Conservation (phyloP, 2,888 invertebrate genomes). For the Gastracanthus pulcherrimus region DNA sequence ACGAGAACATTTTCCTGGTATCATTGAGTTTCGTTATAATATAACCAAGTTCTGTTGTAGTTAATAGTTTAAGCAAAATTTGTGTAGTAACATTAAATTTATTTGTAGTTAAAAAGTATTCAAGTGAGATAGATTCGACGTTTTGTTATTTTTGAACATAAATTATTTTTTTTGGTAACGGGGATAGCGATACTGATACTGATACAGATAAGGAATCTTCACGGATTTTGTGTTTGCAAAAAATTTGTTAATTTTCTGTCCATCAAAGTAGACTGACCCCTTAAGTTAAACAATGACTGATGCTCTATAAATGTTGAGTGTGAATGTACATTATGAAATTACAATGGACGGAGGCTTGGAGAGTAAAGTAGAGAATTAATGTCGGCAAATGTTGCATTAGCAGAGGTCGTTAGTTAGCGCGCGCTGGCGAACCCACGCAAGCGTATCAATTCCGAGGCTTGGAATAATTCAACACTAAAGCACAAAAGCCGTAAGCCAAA, state of each 20-base stretch:
- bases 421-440: background rate
- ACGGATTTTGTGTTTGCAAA: background rate
- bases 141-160: no score
- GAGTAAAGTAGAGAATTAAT: background rate
- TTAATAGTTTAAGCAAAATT: no score
- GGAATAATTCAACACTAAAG: background rate
- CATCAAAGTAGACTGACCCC: no score
- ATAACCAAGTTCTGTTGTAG: no score
- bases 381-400: conserved; percentile 10
- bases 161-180: no score
- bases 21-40: no score
- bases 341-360: background rate
- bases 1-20: no score
- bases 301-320: background rate
- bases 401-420: conserved; percentile 12
- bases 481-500: no score
- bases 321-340: background rate
- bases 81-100: no score
- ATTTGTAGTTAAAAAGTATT: no score
- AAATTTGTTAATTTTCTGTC: no score
- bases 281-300: background rate
- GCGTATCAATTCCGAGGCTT: conserved; percentile 1
- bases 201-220: background rate
- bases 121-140: no score
- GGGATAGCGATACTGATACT: background rate